Evolutionary conservation across 2,888 invertebrate species (phyloP).

Genomic region (Patella depressa): DNA sequence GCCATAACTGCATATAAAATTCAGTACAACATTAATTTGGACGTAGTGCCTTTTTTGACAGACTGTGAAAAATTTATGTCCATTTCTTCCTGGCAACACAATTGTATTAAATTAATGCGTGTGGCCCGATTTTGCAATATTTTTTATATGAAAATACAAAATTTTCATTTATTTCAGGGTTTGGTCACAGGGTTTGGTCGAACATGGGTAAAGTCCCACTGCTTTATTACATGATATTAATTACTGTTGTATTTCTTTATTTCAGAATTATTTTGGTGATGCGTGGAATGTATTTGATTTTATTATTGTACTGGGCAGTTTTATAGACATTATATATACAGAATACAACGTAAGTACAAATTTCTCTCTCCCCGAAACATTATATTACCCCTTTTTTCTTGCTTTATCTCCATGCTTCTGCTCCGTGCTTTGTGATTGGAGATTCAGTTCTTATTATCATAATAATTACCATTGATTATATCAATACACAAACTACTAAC

Average conservation of each 20-base stretch:
- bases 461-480: not conserved
- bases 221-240: not conserved
- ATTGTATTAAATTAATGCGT: too few species aligned
- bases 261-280: conserved; percentile 72
- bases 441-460: not conserved
- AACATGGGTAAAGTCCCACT: not conserved
- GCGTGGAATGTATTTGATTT: conserved; percentile 73
- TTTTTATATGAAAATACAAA: too few species aligned
- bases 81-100: too few species aligned
- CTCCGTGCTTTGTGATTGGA: too few species aligned
- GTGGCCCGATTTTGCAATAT: too few species aligned
- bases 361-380: not conserved
- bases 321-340: conserved; percentile 82
- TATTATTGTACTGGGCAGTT: conserved; percentile 72
- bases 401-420: not conserved
- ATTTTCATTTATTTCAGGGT: not conserved
- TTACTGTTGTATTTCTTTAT: conserved; percentile 22
- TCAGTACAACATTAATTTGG: too few species aligned
- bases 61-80: too few species aligned
- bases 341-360: conserved; percentile 89
- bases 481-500: not conserved
- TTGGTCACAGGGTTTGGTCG: not conserved
- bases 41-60: too few species aligned
- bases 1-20: too few species aligned
- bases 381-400: not conserved